Conservation (phyloP, 2,113 vertebrate species). For the Daphoenositta chrysoptera region DNA sequence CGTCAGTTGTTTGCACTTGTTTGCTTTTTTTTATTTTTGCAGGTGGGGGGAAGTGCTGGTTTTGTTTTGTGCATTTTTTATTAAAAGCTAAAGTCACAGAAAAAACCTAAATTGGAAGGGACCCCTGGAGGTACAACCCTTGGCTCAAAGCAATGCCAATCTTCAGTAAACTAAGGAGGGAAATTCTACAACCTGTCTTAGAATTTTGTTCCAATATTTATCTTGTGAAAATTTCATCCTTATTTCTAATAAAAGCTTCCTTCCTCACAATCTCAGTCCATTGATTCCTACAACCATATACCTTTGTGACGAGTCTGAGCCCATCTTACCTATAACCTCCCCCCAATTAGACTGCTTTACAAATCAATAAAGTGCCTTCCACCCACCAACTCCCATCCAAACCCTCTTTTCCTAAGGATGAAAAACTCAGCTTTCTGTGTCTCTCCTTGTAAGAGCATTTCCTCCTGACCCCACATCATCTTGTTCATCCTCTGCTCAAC, state of each 20-base stretch:
- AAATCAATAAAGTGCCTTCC: not conserved
- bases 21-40: not conserved
- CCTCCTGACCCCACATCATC: not conserved
- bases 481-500: not conserved
- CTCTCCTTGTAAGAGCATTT: not conserved
- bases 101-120: not conserved
- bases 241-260: not conserved
- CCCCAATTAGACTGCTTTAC: not conserved
- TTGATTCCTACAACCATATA: not conserved
- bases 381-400: not conserved
- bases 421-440: not conserved
- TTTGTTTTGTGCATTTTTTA: not conserved
- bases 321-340: not conserved
- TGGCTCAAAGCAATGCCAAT: not conserved
- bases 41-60: rapidly evolving
- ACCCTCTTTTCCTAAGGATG: not conserved
- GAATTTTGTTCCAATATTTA: not conserved
- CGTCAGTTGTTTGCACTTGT: not conserved
- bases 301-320: not conserved
- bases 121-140: not conserved
- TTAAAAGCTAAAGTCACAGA: not conserved
- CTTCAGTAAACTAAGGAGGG: not conserved
- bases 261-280: not conserved
- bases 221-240: not conserved
- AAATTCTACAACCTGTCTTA: not conserved